These are phyloP conservation scores for Idaea straminata DNA, from an alignment of 2,888 invertebrate species.

Conservation along the genomic window DNA sequence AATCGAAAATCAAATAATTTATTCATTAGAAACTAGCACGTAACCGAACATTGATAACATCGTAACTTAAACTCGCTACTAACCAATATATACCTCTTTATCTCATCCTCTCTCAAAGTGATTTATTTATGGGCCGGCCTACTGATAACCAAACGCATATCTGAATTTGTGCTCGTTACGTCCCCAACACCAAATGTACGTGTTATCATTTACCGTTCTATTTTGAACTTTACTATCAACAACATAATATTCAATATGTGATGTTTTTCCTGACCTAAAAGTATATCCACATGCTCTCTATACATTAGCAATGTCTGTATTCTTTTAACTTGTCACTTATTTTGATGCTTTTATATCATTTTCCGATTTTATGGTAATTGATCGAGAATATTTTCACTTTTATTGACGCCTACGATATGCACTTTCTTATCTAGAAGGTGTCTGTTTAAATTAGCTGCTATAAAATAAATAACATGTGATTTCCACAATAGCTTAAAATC, in stretches of 20 bases:
- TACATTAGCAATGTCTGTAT: background rate
- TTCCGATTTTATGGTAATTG: background rate
- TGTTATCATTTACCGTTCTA: constrained; percentile 11
- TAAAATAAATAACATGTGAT: background rate
- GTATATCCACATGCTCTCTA: background rate
- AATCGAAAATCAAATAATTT: background rate
- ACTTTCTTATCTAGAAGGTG: background rate
- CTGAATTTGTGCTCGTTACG: constrained; percentile 40
- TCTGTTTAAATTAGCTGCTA: background rate
- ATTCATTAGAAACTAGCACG: background rate
- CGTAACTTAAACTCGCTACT: constrained; percentile 16
- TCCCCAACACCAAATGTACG: constrained; percentile 24
- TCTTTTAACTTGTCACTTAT: background rate
- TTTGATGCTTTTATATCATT: background rate
- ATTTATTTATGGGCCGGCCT: constrained; percentile 56
- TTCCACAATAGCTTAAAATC: background rate
- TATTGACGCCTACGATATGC: background rate
- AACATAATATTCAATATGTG: constrained; percentile 12
- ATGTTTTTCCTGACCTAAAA: constrained; percentile 6
- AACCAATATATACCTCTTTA: constrained; percentile 51
- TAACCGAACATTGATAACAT: background rate
- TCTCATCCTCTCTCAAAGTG: constrained; percentile 49
- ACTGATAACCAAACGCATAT: constrained; percentile 52
- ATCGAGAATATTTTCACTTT: background rate
- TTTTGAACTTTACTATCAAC: constrained; percentile 10